Conservation (phyloP, 2,797 vertebrate genomes). For the Dallia pectoralis region DNA sequence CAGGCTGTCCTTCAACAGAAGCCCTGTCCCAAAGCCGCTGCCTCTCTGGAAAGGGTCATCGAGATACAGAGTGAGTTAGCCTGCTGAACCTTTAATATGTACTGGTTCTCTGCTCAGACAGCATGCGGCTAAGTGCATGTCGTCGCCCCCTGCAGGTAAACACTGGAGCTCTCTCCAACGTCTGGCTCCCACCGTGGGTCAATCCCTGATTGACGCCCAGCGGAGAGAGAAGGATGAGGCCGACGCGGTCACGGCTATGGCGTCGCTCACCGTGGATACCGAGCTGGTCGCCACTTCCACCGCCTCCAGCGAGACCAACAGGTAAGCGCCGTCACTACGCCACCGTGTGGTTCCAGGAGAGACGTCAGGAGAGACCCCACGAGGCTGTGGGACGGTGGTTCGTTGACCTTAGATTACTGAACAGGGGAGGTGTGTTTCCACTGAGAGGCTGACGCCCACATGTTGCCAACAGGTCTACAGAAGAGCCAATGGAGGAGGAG, state of each 20-base stretch:
- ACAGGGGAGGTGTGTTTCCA: neutral
- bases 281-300: slow-evolving; percentile 65
- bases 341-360: neutral
- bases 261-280: slow-evolving; percentile 87
- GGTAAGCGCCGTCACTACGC: slow-evolving; percentile 49
- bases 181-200: slow-evolving; percentile 72
- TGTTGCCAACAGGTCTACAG: slow-evolving; percentile 72
- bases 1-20: slow-evolving; percentile 82
- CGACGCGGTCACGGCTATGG: slow-evolving; percentile 91
- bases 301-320: slow-evolving; percentile 62
- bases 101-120: neutral
- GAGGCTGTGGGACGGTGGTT: neutral
- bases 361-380: neutral
- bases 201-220: slow-evolving; percentile 80
- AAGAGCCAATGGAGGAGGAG: slow-evolving; percentile 97
- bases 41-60: slow-evolving; percentile 90
- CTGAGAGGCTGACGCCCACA: neutral
- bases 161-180: slow-evolving; percentile 89
- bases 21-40: slow-evolving; percentile 85
- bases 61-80: slow-evolving; percentile 89
- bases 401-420: neutral
- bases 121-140: too few species aligned
- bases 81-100: neutral
- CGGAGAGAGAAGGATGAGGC: slow-evolving; percentile 86
- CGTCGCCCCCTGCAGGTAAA: slow-evolving; percentile 70